Evolutionary conservation across 2,888 invertebrate genomes (phyloP).

Genomic region (Eristalis arbustorum): DNA sequence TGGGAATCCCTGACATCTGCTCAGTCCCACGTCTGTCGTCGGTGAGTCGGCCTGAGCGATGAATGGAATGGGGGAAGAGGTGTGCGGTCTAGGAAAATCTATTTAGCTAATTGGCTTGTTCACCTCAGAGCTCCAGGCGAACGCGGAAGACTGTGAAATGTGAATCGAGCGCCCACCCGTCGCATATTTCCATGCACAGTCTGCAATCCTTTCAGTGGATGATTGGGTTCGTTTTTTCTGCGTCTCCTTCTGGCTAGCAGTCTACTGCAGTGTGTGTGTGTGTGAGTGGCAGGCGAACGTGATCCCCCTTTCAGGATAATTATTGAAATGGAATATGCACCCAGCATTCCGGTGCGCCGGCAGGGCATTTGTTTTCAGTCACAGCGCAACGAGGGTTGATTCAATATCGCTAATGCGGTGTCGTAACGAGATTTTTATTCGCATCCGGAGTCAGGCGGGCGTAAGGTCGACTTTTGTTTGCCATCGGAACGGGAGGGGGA

Average conservation of each 20-base stretch:
- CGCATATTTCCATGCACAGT: conserved; percentile 31
- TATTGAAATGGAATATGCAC: not conserved
- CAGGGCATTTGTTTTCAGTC: not conserved
- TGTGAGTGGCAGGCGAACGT: not conserved
- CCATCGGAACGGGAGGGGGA: no score
- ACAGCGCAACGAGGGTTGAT: not conserved
- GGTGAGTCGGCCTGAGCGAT: not conserved
- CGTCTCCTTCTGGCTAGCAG: not conserved
- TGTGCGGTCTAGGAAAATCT: conserved; percentile 40
- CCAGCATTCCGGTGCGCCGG: not conserved
- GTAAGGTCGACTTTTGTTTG: no score
- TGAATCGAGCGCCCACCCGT: not conserved
- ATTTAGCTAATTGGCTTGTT: conserved; percentile 56
- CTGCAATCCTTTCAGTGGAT: not conserved
- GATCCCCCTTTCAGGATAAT: not conserved
- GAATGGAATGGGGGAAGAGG: conserved; percentile 31
- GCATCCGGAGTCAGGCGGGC: not conserved
- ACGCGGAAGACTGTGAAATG: conserved; percentile 10
- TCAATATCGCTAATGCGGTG: not conserved
- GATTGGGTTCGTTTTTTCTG: not conserved
- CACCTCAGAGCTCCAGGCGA: conserved; percentile 20
- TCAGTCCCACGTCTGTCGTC: not conserved
- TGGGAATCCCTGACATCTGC: not conserved
- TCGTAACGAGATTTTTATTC: not conserved
- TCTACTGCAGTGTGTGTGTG: not conserved